Evolutionary conservation across 2,113 vertebrate species (phyloP).

Genomic region (Chiloscyllium plagiosum): DNA sequence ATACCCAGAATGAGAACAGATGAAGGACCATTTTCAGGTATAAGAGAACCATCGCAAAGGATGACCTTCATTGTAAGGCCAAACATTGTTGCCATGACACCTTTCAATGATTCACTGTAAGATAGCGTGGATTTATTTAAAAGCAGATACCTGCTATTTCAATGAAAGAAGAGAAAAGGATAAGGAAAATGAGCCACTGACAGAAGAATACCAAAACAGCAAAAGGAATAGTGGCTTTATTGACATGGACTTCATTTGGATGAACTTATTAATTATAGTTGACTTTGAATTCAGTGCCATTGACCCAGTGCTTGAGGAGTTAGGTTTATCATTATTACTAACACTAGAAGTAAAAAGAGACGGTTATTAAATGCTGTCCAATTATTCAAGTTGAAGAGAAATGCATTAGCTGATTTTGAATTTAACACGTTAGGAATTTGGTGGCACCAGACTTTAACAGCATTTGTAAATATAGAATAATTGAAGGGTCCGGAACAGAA

Average conservation of each 20-base stretch:
- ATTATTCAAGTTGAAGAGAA: not conserved
- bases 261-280: not conserved
- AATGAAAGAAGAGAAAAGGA: not conserved
- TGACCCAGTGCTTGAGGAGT: not conserved
- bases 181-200: not conserved
- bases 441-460: not conserved
- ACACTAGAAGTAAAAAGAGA: not conserved
- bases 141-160: not conserved
- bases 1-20: not conserved
- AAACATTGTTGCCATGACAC: not conserved
- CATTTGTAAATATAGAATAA: not conserved
- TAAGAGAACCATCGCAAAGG: not conserved
- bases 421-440: not conserved
- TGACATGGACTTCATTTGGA: not conserved
- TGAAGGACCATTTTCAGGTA: not conserved
- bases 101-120: not conserved
- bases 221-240: not conserved
- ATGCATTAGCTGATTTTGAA: not conserved
- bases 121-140: not conserved
- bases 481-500: not conserved
- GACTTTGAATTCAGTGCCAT: not conserved
- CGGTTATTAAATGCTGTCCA: not conserved
- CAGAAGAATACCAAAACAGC: not conserved
- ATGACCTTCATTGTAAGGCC: not conserved
- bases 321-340: not conserved